Percentiles rank a stretch among this genome's conserved stretches.
Evolutionary conservation across 2,888 invertebrate species (phyloP).

Genomic region (Melanostoma mellinum): DNA sequence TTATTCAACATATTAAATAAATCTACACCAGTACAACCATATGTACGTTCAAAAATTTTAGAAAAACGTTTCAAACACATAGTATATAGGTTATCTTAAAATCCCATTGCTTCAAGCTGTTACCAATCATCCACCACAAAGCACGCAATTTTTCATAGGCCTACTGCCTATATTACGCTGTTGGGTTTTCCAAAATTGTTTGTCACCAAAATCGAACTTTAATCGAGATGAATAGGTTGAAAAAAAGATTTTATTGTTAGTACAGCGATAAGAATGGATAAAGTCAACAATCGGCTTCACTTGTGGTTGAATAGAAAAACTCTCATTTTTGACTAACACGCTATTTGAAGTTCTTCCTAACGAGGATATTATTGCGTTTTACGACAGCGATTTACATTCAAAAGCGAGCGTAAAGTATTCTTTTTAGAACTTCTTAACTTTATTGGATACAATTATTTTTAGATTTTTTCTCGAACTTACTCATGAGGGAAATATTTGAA

Average conservation of each 20-base stretch:
- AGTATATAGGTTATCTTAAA: background rate
- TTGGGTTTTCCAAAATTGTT: background rate
- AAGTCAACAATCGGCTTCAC: constrained; percentile 10
- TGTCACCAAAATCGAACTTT: constrained; percentile 56
- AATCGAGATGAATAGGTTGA: constrained; percentile 62
- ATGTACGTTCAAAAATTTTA: too few relatives aligned
- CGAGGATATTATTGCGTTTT: constrained; percentile 42
- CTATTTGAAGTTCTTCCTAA: constrained; percentile 49
- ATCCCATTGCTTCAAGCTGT: too few relatives aligned
- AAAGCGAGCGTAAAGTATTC: constrained; percentile 31
- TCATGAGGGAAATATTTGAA: too few relatives aligned
- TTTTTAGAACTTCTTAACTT: too few relatives aligned
- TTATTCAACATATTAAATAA: too few relatives aligned
- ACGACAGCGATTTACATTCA: constrained; percentile 37
- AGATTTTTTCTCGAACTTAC: too few relatives aligned
- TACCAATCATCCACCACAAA: constrained; percentile 28
- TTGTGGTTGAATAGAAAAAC: constrained; percentile 46
- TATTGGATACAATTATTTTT: too few relatives aligned
- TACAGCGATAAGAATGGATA: constrained; percentile 46
- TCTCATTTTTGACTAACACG: constrained; percentile 55
- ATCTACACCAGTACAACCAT: too few relatives aligned
- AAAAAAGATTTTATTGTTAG: constrained; percentile 53
- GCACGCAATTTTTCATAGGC: constrained; percentile 1
- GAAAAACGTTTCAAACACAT: background rate
- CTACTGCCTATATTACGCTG: background rate